Evolutionary conservation across 2,113 vertebrate species (phyloP), one percentile per base, ranked within the genome.

Genomic region (Epinephelus lanceolatus): DNA sequence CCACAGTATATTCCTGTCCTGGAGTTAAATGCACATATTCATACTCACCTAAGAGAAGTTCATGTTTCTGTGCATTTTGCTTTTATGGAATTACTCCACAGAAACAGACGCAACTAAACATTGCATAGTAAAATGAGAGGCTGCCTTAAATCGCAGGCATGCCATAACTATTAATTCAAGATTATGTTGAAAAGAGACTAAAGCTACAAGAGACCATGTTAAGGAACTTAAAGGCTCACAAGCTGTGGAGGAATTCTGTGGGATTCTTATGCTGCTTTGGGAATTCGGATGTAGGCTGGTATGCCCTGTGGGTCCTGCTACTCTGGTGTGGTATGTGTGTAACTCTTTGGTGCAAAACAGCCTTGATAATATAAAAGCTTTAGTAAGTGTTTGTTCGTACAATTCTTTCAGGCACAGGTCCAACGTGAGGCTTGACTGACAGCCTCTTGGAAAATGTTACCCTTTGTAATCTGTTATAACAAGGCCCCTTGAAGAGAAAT

Each of bases 221-320:
- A 74, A 85, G 57, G 81, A 78, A 74, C 57, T 78, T 78, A 81
- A 76, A 86, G 71, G 56, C 62, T 51, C 30, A 23, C 74, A 82
- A 61, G 63, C 59, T 56, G 71, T 63, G n/a, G 52, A 75, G 71
- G 81, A 85, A 85, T 87, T 88, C 18, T 62, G 55, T 57, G 33
- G 61, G 21, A 45, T 72, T 83, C 63, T 66, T 33, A 40, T 17
- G 56, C 76, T 51, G 37, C 23, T 82, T 63, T 67, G 42, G 70
- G 68, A 86, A 80, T 80, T 67, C 78, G 51, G 42, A 65, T 68
- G 63, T 60, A 19, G 72, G 55, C 68, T 80, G 37, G 77, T 63
- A 45, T 55, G 13, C 40, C 23, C 33, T 68, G 21, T 5, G n/a
- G 63, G 23, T 51, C 37, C 69, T 19, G 47, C 37, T 62, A 19